These are phyloP conservation scores for Halocynthia aurantium DNA, from an alignment of 23 tunicate species.

Conservation along the genomic window DNA sequence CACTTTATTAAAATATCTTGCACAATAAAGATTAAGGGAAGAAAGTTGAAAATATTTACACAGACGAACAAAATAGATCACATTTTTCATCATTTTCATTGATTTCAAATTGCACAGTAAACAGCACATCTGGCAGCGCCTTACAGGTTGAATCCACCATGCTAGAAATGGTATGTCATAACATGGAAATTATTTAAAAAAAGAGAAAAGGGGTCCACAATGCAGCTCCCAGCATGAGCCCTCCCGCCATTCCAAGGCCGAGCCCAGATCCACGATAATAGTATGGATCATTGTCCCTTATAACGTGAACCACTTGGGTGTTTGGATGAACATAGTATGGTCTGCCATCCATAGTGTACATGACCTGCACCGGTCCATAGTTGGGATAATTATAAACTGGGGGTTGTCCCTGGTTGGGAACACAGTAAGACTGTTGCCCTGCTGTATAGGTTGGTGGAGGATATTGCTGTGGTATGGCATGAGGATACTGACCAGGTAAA, in stretches of 20 bases:
- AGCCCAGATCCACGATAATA: conserved; percentile 51
- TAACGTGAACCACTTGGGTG: conserved; percentile 49
- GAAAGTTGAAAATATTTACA: too few species aligned
- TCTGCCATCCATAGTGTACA: conserved; percentile 48
- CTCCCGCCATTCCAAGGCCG: conserved; percentile 52
- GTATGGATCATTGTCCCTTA: conserved; percentile 65
- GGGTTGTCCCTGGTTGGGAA: conserved; percentile 36
- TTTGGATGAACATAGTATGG: conserved; percentile 82
- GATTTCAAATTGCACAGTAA: too few species aligned
- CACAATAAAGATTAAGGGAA: too few species aligned
- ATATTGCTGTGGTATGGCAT: conserved; percentile 10
- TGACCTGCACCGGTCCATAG: conserved; percentile 71
- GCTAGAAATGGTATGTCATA: too few species aligned
- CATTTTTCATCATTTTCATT: too few species aligned
- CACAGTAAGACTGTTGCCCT: neutral
- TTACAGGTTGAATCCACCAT: too few species aligned
- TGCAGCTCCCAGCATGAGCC: conserved; percentile 78
- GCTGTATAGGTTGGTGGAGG: conserved; percentile 17
- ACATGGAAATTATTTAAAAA: conserved; percentile 14
- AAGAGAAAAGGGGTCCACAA: conserved; percentile 64
- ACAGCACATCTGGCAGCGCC: too few species aligned
- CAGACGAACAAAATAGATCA: too few species aligned
- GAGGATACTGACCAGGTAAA: conserved; percentile 12
- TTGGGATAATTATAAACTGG: conserved; percentile 69
- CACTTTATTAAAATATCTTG: too few species aligned